A percentile compares a stretch with the other conserved stretches of the same genome.
phyloP scores from a whole-genome alignment of 2,113 vertebrate genomes.

The Haemorhous mexicanus region DNA sequence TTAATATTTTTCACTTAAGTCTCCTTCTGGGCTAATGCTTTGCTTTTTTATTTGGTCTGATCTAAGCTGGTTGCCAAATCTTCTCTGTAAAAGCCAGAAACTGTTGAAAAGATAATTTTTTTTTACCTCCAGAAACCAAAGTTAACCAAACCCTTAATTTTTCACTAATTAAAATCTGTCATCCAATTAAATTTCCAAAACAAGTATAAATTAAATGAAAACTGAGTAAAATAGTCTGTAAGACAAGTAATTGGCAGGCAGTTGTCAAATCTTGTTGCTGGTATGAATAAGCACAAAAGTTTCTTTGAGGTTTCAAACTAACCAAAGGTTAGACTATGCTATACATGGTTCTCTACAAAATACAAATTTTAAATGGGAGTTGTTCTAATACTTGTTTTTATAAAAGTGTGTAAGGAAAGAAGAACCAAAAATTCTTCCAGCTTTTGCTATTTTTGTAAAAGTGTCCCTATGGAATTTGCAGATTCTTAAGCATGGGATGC shows the following conservation, averaged over 20 bases:
- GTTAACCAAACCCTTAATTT: neutral
- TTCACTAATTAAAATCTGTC: neutral
- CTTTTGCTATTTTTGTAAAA: neutral
- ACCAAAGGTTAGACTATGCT: neutral
- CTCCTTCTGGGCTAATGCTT: neutral
- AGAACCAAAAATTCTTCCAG: neutral
- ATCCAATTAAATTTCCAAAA: neutral
- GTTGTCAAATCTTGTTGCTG: neutral
- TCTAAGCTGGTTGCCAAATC: neutral
- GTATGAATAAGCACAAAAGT: neutral
- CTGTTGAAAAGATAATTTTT: neutral
- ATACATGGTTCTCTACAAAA: neutral
- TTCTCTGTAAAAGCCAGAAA: neutral
- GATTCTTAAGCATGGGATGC: neutral
- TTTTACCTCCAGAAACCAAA: neutral
- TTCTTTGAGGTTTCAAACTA: neutral
- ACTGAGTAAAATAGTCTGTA: neutral
- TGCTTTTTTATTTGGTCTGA: neutral
- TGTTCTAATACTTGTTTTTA: neutral
- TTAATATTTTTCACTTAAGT: neutral
- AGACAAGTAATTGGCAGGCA: neutral
- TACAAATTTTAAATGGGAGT: neutral
- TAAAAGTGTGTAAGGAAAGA: neutral
- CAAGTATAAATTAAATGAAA: neutral
- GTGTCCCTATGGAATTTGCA: neutral